phyloP scores from a whole-genome alignment of 2,113 vertebrate genomes.

The Gobio gobio region DNA sequence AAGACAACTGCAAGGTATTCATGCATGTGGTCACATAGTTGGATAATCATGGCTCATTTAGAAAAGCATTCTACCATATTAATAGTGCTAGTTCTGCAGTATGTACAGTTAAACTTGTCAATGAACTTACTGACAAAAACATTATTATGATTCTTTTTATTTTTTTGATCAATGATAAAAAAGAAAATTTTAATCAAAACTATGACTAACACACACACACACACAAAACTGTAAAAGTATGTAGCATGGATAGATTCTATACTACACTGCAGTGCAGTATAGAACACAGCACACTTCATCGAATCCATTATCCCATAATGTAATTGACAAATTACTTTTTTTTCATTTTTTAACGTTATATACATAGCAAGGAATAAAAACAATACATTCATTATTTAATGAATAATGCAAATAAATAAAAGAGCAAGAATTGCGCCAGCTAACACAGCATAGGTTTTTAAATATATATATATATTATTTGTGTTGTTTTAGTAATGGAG shows the following conservation, averaged over 20 bases:
- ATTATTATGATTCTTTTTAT: too few species aligned
- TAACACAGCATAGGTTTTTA: background rate
- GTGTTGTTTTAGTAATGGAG: slow-evolving; percentile 74
- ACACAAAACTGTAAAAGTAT: background rate
- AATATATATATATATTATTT: background rate
- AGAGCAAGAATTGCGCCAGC: background rate
- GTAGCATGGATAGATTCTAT: background rate
- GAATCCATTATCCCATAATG: background rate
- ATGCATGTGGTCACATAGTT: background rate
- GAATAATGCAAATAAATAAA: background rate
- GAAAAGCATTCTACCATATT: background rate
- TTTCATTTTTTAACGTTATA: background rate
- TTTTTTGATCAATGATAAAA: background rate
- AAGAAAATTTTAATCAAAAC: background rate
- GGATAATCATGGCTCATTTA: background rate
- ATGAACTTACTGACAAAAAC: too few species aligned
- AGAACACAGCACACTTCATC: background rate
- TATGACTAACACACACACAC: background rate
- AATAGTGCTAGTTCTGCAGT: background rate
- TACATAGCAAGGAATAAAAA: background rate
- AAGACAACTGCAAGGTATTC: slow-evolving; percentile 85
- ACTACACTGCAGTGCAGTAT: background rate
- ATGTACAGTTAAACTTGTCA: too few species aligned
- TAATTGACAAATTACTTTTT: background rate
- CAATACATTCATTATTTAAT: background rate